Conservation (phyloP, 2,113 vertebrate species). For the Periophthalmodon schlosseri region DNA sequence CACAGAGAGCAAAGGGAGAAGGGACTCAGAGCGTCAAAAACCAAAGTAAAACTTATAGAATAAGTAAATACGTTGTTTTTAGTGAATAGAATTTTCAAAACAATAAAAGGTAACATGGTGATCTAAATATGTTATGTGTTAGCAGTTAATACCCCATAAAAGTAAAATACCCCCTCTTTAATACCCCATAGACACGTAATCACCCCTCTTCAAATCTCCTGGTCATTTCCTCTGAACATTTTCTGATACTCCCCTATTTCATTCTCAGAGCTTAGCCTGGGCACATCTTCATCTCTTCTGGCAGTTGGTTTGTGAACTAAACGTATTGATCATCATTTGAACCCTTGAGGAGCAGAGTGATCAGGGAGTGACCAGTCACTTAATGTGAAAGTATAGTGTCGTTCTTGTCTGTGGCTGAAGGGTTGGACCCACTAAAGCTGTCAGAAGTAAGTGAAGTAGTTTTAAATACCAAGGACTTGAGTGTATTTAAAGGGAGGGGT, state of each 20-base stretch:
- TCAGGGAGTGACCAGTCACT: constrained; percentile 45
- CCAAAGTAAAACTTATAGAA: no score
- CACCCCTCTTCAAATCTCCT: no score
- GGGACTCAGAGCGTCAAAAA: no score
- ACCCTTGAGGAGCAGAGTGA: constrained; percentile 24
- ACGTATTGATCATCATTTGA: constrained; percentile 28
- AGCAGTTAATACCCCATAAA: no score
- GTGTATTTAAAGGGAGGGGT: constrained; percentile 49
- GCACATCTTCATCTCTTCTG: background rate
- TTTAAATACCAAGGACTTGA: constrained; percentile 56
- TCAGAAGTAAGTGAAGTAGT: constrained; percentile 38
- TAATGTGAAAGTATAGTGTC: constrained; percentile 67
- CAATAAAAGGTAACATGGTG: no score
- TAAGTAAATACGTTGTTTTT: no score
- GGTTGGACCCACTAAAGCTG: constrained; percentile 47
- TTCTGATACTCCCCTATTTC: background rate
- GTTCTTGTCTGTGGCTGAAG: constrained; percentile 46
- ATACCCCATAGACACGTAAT: no score
- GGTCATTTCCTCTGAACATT: background rate
- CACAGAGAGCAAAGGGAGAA: no score
- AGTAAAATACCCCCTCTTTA: no score
- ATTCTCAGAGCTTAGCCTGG: background rate
- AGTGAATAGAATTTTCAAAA: no score
- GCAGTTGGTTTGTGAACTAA: background rate
- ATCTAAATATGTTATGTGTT: no score